These are phyloP conservation scores for Parazoanthus darwini DNA, from an alignment of 92 coral and sea anemone genomes.

Conservation along the genomic window DNA sequence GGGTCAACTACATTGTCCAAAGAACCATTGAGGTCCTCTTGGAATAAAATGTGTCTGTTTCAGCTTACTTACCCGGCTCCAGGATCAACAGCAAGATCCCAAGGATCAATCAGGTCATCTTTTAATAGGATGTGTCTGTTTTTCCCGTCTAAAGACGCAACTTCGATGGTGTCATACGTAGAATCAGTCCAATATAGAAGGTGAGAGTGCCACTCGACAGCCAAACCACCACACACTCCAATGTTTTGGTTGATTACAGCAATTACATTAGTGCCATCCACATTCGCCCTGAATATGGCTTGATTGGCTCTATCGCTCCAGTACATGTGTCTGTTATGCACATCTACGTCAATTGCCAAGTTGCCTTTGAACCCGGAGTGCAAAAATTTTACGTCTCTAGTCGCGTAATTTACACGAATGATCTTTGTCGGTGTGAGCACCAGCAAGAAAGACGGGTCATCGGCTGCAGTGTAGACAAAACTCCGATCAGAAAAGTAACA, in stretches of 20 bases:
- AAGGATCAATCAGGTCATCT: constrained; percentile 30
- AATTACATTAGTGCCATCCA: not conserved
- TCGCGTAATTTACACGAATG: not conserved
- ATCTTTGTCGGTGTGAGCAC: constrained; percentile 22
- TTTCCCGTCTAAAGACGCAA: constrained; percentile 24
- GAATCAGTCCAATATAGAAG: constrained; percentile 39
- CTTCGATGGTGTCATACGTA: constrained; percentile 22
- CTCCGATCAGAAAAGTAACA: not conserved
- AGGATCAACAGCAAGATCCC: constrained; percentile 35
- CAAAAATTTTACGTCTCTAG: not conserved
- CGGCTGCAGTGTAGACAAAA: not conserved
- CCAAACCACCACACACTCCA: constrained; percentile 31
- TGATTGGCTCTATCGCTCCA: constrained; percentile 18
- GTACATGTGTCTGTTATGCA: constrained; percentile 3
- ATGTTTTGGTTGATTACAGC: not conserved
- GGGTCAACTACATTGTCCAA: too few species aligned
- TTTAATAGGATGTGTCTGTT: constrained; percentile 14
- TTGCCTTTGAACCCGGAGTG: constrained; percentile 7
- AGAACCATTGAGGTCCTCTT: too few species aligned
- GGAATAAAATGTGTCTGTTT: too few species aligned
- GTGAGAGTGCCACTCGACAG: constrained; percentile 33
- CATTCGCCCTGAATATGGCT: constrained; percentile 19
- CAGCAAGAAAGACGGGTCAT: not conserved
- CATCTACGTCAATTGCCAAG: constrained; percentile 29
- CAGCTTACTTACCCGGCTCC: constrained; percentile 8